Base-by-base conservation (phyloP, 2,113 vertebrate genomes). In the Tychaedon coryphoeus region DNA sequence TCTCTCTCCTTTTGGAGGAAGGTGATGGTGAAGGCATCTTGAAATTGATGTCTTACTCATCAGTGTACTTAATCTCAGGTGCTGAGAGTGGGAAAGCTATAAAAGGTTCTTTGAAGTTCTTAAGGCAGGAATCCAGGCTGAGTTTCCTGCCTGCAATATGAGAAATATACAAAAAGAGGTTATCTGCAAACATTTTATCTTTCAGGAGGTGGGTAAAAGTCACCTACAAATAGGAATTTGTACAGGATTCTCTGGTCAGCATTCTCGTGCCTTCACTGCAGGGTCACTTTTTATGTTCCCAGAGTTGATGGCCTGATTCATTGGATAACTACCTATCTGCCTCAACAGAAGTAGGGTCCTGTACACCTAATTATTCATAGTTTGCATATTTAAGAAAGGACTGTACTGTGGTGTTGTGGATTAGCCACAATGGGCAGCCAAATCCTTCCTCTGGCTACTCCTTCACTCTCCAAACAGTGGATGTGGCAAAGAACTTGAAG, bases 391-490 rank as follows among this genome's bases (percentile, higher is more conserved):
- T 74, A 45, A 77, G 47, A 29, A 54, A 48, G 6, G 42, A 23
- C 8, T 65, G 7, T 29, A 12, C 38, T 66, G 13, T n/a, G 8
- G 2, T 48, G 3, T 9, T 73, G 31, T 38, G 28, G 10, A 57
- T 82, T 86, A 86, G 20, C 25, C 8, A 12, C 26, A 8, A 8
- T 28, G n/a, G 48, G 33, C 7, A 20, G 24, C 34, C 34, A 47
- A 5, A 18, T 80, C 60, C 10, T 31, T 19, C 4, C 8, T 22
- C 4, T 26, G 47, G 22, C n/a, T 2, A 1, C 18, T 66, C 2
- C 0, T 40, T 67, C 3, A 8, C 6, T 42, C 23, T 54, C 7
- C 28, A 10, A 12, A 8, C 11, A 12, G 14, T 47, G 40, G 13
- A 9, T 43, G 9, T 5, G 23, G 15, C 26, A 75, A 62, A 29